Evolutionary conservation across 2,888 invertebrate genomes (phyloP).

Genomic region (Eudemis profundana): DNA sequence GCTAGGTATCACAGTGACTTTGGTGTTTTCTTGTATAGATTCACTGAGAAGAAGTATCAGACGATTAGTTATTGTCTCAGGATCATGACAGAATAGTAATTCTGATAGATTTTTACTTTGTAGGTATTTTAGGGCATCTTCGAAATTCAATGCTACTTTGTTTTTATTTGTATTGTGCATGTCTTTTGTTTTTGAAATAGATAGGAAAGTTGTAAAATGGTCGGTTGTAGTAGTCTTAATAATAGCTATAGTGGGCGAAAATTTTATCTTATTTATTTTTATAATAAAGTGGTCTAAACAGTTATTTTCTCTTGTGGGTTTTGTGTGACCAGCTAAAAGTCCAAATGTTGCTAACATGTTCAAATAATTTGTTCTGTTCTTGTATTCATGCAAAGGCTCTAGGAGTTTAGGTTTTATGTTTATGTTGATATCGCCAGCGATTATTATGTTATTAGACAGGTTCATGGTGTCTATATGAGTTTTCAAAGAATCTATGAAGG

Average conservation of each 20-base stretch:
- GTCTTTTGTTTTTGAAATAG: slow-evolving; percentile 9
- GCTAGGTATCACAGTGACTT: neutral
- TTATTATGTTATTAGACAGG: neutral
- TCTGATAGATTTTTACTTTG: neutral
- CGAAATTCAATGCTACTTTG: neutral
- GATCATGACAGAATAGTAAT: slow-evolving; percentile 2
- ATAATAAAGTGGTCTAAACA: slow-evolving; percentile 41
- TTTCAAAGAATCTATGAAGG: slow-evolving; percentile 2
- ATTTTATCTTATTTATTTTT: slow-evolving; percentile 18
- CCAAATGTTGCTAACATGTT: slow-evolving; percentile 20
- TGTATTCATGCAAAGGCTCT: slow-evolving; percentile 2
- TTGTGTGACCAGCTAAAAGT: slow-evolving; percentile 30
- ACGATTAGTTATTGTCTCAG: neutral
- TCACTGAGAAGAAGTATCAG: neutral
- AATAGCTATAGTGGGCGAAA: slow-evolving; percentile 4
- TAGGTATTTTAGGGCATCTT: slow-evolving; percentile 6
- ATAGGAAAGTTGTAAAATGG: slow-evolving; percentile 6
- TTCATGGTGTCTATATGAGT: neutral
- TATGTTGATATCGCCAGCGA: no score
- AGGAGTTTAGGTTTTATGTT: slow-evolving; percentile 6
- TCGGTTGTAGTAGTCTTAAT: slow-evolving; percentile 11
- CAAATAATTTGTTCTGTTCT: slow-evolving; percentile 7
- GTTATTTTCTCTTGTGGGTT: slow-evolving; percentile 33
- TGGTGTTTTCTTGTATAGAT: slow-evolving; percentile 2
- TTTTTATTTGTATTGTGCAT: neutral